phyloP scores from a whole-genome alignment of 2,888 invertebrate genomes.

The Drosophila rubida region DNA sequence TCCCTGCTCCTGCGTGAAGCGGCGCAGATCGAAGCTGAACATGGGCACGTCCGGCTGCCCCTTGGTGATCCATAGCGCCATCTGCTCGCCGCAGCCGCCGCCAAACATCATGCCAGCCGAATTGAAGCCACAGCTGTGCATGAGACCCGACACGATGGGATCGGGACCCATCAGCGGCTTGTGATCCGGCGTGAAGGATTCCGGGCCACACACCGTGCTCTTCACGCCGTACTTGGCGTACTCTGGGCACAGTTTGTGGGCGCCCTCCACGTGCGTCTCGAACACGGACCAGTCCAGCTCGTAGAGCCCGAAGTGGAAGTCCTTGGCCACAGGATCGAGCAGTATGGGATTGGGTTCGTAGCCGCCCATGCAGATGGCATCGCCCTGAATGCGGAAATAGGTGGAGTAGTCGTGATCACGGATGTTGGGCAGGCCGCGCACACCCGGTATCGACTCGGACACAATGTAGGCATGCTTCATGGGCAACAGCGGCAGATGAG shows the following conservation, averaged over 20 bases:
- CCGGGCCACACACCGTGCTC: conserved; percentile 95
- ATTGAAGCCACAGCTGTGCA: conserved; percentile 95
- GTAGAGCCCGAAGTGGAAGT: conserved; percentile 93
- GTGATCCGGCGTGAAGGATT: conserved; percentile 96
- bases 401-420: conserved; percentile 94
- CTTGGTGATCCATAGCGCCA: conserved; percentile 93
- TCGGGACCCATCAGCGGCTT: conserved; percentile 94
- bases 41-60: conserved; percentile 94
- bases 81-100: conserved; percentile 93
- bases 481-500: conserved; percentile 90
- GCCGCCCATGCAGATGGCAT: conserved; percentile 93
- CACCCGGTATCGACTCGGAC: conserved; percentile 91
- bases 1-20: conserved; percentile 91
- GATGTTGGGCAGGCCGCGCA: conserved; percentile 91
- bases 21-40: conserved; percentile 93
- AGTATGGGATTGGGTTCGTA: conserved; percentile 94
- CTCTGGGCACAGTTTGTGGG: conserved; percentile 90
- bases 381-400: conserved; percentile 94
- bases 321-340: conserved; percentile 90
- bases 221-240: conserved; percentile 91
- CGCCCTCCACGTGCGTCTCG: conserved; percentile 90
- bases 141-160: conserved; percentile 89
- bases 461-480: conserved; percentile 96
- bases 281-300: conserved; percentile 95
- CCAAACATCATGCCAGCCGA: conserved; percentile 97